Evolutionary conservation across 2,888 invertebrate genomes (phyloP), one percentile per base, ranked within the genome.

Genomic region (Euphydryas editha): DNA sequence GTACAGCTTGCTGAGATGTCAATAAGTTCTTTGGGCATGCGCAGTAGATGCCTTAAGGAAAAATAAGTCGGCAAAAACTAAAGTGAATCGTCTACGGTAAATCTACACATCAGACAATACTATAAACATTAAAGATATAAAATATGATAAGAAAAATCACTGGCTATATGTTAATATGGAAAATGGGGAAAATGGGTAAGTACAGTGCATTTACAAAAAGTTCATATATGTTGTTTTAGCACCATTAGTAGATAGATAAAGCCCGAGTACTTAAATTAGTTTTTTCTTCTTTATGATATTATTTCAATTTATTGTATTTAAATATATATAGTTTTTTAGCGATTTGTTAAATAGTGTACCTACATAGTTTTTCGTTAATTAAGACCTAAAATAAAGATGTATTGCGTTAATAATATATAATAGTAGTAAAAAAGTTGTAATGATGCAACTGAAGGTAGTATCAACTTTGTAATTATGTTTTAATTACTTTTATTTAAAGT

Each of bases 21-120:
- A 54, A 62, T 39, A 39, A 39, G 18, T 36, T 56, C 18, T 39
- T 17, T 20, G 62, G 21, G 62, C 62, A 62, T 62, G 62, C 62
- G 62, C 62, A 57, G 39, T 49, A 42, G 5, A 39, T 24, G 1
- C 36, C 17, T 15, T 18, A 8, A 2, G 13, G 49, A 15, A 42
- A 64, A 20, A 24, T n/a, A 30, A 57, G 49, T 56, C 57, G 47
- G 49, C 58, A 20, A 49, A 57, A 57, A 47, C 51, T 63, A 30
- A 20, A 42, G 51, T 51, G 58, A 21, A 30, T 54, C 17, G 8
- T 30, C 30, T 30, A 5, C 30, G 30, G 17, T 17, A 36, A 10
- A 54, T 54, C 36, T 30, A 30, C 21, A n/a, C 1, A 4, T 36
- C 21, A 24, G 20, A 51, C 15, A 21, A 24, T 51, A n/a, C 10